These are phyloP conservation scores for Lanius ludovicianus DNA, from an alignment of 2,113 vertebrate species.

Conservation along the genomic window DNA sequence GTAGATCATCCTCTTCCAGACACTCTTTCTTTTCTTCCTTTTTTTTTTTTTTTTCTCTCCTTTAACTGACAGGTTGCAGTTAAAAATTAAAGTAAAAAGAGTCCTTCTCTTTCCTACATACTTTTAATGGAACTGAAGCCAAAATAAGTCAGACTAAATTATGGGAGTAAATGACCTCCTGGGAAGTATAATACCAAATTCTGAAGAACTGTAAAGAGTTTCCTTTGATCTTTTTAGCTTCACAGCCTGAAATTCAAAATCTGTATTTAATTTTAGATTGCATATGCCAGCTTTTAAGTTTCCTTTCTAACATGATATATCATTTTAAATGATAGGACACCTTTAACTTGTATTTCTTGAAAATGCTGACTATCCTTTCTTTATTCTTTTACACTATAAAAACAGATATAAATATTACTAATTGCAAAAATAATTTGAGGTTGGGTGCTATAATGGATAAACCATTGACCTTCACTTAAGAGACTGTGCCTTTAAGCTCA, in stretches of 20 bases:
- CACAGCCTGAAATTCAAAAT: slow-evolving; percentile 80
- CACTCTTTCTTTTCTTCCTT: slow-evolving; percentile 40
- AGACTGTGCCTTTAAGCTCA: slow-evolving; percentile 63
- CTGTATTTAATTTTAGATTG: slow-evolving; percentile 83
- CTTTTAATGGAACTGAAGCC: slow-evolving; percentile 81
- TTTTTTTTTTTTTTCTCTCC: neutral
- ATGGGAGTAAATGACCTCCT: slow-evolving; percentile 82
- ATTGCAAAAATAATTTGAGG: slow-evolving; percentile 70
- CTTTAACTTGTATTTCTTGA: slow-evolving; percentile 78
- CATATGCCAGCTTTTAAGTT: slow-evolving; percentile 79
- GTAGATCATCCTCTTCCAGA: slow-evolving; percentile 76
- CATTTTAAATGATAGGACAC: slow-evolving; percentile 78
- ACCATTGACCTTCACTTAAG: slow-evolving; percentile 71
- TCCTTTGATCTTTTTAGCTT: slow-evolving; percentile 83
- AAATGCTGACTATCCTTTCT: slow-evolving; percentile 72
- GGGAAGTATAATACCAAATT: slow-evolving; percentile 81
- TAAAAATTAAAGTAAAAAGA: slow-evolving; percentile 81
- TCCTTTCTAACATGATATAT: slow-evolving; percentile 78
- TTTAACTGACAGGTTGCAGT: slow-evolving; percentile 76
- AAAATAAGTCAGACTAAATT: slow-evolving; percentile 87
- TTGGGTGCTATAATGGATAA: slow-evolving; percentile 69
- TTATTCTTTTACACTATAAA: slow-evolving; percentile 76
- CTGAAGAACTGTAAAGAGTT: slow-evolving; percentile 78
- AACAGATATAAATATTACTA: slow-evolving; percentile 76
- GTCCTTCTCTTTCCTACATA: slow-evolving; percentile 69